These are phyloP conservation scores for Sarcophaga caerulescens DNA, from an alignment of 2,888 invertebrate species.

Conservation along the genomic window DNA sequence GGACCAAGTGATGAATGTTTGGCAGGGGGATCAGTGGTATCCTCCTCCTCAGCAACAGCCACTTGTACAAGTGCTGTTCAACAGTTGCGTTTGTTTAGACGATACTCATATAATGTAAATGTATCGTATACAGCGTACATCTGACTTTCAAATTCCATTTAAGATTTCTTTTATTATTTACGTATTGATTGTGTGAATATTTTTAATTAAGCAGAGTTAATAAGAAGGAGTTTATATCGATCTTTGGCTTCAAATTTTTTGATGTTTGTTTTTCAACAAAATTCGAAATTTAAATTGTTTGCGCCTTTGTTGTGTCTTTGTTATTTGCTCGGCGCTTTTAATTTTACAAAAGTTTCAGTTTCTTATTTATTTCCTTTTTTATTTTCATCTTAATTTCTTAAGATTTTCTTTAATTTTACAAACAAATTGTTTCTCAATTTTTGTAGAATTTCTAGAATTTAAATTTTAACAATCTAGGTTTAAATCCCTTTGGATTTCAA, in stretches of 20 bases:
- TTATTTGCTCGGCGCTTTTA: not conserved
- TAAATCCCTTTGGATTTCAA: no score
- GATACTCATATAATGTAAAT: conserved; percentile 80
- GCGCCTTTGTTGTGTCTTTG: no score
- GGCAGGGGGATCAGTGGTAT: conserved; percentile 51
- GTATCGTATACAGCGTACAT: conserved; percentile 74
- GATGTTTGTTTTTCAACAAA: not conserved
- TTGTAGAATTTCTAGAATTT: no score
- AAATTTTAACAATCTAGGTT: no score
- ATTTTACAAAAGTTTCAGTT: no score
- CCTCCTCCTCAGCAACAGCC: conserved; percentile 47
- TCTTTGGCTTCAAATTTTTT: not conserved
- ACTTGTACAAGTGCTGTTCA: conserved; percentile 77
- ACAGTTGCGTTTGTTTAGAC: conserved; percentile 79
- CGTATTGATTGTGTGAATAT: not conserved
- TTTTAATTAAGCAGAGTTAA: not conserved
- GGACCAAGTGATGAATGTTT: conserved; percentile 56
- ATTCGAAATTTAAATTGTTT: not conserved
- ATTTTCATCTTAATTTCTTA: no score
- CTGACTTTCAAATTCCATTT: conserved; percentile 55
- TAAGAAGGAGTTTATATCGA: not conserved
- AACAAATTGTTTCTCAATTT: no score
- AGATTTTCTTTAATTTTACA: no score
- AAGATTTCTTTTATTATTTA: conserved; percentile 12
- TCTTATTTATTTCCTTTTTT: no score